Conservation (phyloP, 2,888 invertebrate species). For the Lutraria lutraria region DNA sequence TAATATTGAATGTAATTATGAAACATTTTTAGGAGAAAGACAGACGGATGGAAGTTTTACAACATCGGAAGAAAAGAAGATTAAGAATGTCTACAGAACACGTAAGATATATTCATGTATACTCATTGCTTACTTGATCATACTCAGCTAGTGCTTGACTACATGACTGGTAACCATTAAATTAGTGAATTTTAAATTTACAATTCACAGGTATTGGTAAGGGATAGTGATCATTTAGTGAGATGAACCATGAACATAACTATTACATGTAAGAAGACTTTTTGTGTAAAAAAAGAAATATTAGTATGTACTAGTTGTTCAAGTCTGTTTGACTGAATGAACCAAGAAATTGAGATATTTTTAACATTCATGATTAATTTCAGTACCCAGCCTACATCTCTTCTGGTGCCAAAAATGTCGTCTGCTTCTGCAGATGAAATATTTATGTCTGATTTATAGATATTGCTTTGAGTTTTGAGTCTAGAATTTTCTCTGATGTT, state of each 20-base stretch:
- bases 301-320: too few relatives aligned
- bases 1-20: too few relatives aligned
- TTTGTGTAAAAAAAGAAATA: too few relatives aligned
- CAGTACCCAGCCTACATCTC: not conserved
- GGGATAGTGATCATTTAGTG: too few relatives aligned
- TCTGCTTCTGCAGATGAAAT: not conserved
- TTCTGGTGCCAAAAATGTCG: not conserved
- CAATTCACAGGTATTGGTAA: too few relatives aligned
- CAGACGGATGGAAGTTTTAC: slow-evolving; percentile 83
- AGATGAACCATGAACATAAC: too few relatives aligned
- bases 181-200: too few relatives aligned
- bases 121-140: not conserved
- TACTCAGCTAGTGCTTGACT: too few relatives aligned
- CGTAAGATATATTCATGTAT: slow-evolving; percentile 53
- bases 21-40: slow-evolving; percentile 83
- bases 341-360: too few relatives aligned
- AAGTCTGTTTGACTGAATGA: too few relatives aligned
- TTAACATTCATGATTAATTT: not conserved
- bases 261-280: too few relatives aligned
- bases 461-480: not conserved
- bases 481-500: not conserved
- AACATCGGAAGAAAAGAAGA: slow-evolving; percentile 81
- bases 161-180: too few relatives aligned
- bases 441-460: not conserved
- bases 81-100: slow-evolving; percentile 73